Percentiles rank a stretch among this genome's conserved stretches.
Evolutionary conservation across 1,140 invertebrate species (phyloP).

Genomic region (Ganaspis sp.): DNA sequence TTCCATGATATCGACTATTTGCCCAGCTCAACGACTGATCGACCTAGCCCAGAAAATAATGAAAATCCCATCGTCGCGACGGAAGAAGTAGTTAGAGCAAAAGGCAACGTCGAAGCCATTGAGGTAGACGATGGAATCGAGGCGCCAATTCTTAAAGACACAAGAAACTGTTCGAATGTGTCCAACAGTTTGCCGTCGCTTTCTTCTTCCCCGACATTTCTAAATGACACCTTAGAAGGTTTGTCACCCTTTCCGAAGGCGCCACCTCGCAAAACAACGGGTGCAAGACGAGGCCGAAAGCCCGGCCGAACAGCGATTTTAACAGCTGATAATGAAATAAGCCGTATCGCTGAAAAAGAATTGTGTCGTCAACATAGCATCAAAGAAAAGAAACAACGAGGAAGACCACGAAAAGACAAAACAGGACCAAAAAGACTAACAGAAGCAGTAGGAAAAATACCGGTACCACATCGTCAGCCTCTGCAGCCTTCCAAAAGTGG

Average conservation of each 20-base stretch:
- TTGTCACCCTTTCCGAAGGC: slow-evolving; percentile 28
- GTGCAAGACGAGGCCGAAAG: background rate
- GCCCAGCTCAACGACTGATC: background rate
- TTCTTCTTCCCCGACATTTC: background rate
- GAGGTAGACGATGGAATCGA: background rate
- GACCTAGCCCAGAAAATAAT: background rate
- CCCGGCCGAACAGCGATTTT: background rate
- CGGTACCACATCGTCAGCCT: too few species aligned
- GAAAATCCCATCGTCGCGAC: background rate
- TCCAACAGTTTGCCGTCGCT: background rate
- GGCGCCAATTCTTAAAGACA: background rate
- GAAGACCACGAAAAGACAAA: slow-evolving; percentile 29
- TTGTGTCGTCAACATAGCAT: background rate
- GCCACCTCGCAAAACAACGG: slow-evolving; percentile 23
- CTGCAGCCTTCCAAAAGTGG: too few species aligned
- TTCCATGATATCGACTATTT: slow-evolving; percentile 31
- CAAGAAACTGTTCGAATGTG: background rate
- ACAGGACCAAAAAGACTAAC: slow-evolving; percentile 6
- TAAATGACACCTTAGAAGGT: background rate
- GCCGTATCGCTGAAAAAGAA: too few species aligned
- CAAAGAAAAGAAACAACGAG: background rate
- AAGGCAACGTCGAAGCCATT: background rate
- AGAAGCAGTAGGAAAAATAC: slow-evolving; percentile 20
- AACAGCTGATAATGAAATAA: background rate
- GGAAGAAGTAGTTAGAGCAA: background rate